Evolutionary conservation across 2,797 vertebrate species (phyloP).

Genomic region (Cichlasoma orientale): DNA sequence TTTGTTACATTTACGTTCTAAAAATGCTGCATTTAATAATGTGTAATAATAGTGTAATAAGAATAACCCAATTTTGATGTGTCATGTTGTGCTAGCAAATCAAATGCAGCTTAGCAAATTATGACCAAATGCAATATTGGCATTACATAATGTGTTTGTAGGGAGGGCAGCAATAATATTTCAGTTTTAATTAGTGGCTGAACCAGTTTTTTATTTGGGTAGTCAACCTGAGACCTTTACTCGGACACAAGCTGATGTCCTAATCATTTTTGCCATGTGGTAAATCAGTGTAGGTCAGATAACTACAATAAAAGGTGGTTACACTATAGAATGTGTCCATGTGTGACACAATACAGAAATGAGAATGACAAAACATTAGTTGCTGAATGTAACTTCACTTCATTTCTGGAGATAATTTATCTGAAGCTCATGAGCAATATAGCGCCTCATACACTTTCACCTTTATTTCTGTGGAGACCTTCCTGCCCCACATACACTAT

Average conservation of each 20-base stretch:
- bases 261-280: not conserved
- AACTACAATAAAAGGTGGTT: not conserved
- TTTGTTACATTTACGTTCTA: not conserved
- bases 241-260: not conserved
- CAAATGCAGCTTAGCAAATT: too few relatives aligned
- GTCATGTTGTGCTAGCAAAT: not conserved
- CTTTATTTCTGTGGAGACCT: not conserved
- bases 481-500: not conserved
- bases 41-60: not conserved
- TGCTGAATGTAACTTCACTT: not conserved
- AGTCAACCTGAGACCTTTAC: not conserved
- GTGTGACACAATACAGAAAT: not conserved
- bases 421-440: not conserved
- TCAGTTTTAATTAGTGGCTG: not conserved
- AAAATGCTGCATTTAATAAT: not conserved
- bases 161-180: not conserved
- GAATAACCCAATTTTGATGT: not conserved
- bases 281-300: not conserved
- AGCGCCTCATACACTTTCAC: not conserved
- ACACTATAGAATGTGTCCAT: not conserved
- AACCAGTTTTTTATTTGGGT: not conserved
- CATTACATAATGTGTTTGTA: accelerated
- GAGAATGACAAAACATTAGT: not conserved
- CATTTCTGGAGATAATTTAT: not conserved
- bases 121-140: accelerated